These are phyloP conservation scores for Nasonia vitripennis DNA, from an alignment of 1,140 invertebrate genomes.

Conservation along the genomic window DNA sequence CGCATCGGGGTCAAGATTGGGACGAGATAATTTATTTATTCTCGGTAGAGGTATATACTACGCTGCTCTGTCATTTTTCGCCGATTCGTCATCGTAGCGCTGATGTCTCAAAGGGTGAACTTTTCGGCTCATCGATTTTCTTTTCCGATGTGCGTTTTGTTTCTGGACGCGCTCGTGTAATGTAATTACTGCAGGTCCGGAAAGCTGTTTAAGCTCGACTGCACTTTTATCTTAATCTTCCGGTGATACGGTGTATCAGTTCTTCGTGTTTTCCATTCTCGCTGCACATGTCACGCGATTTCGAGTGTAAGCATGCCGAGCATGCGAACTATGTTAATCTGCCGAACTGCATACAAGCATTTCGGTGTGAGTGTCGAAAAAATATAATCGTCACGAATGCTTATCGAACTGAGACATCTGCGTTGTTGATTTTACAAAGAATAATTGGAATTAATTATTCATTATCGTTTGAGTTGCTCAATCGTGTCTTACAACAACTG, in stretches of 20 bases:
- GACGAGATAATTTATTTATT: conserved; percentile 5
- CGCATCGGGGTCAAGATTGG: neutral
- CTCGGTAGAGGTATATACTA: neutral
- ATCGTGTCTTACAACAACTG: too few relatives aligned
- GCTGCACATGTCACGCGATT: neutral
- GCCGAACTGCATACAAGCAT: neutral
- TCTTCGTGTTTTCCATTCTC: neutral
- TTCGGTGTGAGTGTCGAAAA: neutral
- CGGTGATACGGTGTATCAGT: neutral
- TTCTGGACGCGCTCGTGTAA: neutral
- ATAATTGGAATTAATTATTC: too few relatives aligned
- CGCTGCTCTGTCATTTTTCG: neutral
- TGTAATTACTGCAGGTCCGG: too few relatives aligned
- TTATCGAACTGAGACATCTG: neutral
- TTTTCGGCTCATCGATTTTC: neutral
- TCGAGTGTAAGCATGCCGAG: neutral
- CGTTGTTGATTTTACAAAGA: neutral
- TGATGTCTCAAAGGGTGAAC: neutral
- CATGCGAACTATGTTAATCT: neutral
- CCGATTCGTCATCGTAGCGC: neutral
- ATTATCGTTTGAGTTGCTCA: too few relatives aligned
- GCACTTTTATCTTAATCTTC: neutral
- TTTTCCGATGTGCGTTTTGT: neutral
- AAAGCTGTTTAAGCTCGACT: neutral
- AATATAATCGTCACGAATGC: neutral